A percentile compares a stretch with the other conserved stretches of the same genome.
Evolutionary conservation across 2,797 vertebrate genomes (phyloP).

Genomic region (Carcharodon carcharias): DNA sequence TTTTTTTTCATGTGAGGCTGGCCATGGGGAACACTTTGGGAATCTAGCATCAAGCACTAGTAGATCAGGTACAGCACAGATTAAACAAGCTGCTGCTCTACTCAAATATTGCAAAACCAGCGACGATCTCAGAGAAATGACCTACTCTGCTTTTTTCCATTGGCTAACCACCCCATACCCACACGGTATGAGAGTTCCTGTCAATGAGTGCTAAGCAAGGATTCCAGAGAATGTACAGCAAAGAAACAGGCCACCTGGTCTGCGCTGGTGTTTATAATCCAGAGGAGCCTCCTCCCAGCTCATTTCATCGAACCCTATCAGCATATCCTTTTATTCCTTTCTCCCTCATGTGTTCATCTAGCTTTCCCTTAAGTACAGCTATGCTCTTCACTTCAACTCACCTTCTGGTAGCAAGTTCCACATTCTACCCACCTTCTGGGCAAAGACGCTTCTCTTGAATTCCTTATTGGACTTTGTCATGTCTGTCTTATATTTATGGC

Average conservation of each 20-base stretch:
- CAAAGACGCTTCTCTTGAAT: too few species aligned
- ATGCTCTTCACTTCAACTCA: neutral
- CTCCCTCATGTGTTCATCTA: neutral
- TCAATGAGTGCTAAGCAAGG: neutral
- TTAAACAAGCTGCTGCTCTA: neutral
- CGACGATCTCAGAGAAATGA: neutral
- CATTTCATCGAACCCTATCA: neutral
- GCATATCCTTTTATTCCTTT: neutral
- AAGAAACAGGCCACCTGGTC: neutral
- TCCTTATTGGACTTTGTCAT: too few species aligned
- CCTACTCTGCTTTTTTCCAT: neutral
- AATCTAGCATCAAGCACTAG: neutral
- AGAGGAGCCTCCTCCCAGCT: neutral
- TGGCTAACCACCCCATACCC: neutral
- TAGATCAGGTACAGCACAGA: neutral
- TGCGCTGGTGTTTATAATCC: neutral
- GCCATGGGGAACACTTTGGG: neutral
- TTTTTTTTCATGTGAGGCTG: neutral
- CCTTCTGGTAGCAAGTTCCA: neutral
- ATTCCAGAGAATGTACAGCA: neutral
- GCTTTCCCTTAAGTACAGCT: too few species aligned
- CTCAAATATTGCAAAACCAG: neutral
- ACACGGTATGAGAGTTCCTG: neutral
- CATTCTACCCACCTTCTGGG: neutral
- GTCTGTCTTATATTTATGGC: too few species aligned